Percentiles rank a stretch among this genome's conserved stretches.
Evolutionary conservation across 2,113 vertebrate genomes (phyloP).

Genomic region (Calonectris borealis): DNA sequence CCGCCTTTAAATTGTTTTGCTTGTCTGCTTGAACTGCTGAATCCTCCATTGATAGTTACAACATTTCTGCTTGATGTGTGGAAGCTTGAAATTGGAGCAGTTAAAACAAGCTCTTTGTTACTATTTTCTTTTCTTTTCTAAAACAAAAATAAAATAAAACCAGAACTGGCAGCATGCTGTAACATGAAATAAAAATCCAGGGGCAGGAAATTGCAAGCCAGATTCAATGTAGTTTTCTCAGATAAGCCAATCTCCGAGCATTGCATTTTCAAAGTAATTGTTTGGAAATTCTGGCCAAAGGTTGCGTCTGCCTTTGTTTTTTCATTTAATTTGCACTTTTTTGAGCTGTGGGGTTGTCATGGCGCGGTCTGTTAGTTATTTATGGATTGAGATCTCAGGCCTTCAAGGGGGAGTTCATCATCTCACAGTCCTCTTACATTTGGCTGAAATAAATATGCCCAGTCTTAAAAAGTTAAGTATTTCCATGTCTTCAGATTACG

Average conservation of each 20-base stretch:
- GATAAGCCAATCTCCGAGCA: neutral
- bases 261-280: neutral
- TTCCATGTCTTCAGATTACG: neutral
- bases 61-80: neutral
- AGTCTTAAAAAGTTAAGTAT: neutral
- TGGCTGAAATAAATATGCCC: neutral
- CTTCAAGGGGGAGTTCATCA: neutral
- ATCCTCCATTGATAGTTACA: neutral
- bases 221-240: neutral
- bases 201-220: neutral
- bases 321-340: neutral
- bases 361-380: neutral
- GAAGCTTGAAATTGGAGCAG: neutral
- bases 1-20: constrained; percentile 17
- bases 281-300: neutral
- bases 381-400: neutral
- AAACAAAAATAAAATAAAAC: neutral
- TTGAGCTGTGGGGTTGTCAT: neutral
- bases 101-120: neutral
- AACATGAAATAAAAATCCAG: neutral
- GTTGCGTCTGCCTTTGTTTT: neutral
- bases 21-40: neutral
- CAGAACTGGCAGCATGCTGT: neutral
- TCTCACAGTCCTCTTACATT: neutral
- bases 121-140: neutral